Base-by-base conservation (phyloP, 2,888 invertebrate genomes). In the Metopia argyrocephala region DNA sequence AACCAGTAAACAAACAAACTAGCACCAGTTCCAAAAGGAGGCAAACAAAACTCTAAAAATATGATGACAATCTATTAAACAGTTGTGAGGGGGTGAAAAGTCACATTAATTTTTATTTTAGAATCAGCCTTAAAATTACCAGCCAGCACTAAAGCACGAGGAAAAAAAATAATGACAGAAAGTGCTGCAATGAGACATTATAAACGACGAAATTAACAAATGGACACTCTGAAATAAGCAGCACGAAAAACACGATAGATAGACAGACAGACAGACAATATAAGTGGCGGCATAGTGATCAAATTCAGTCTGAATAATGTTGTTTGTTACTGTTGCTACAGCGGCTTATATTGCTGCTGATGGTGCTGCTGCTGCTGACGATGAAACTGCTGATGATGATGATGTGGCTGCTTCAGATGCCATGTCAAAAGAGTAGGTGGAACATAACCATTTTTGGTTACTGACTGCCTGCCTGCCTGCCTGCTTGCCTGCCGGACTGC, bases 391-490 rank as follows among this genome's bases (percentile, higher is more conserved):
- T 48, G 48, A 48, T 48, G 48, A 48, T 78, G 83, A 79, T 71
- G 82, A 64, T 83, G 84, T 65, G 48, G 85, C 84, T 84, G 85
- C 83, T 79, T 84, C 86, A 82, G 87, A 85, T 86, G 87, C 86
- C 76, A 62, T 84, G 86, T 85, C 85, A 87, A 85, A 89, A 87
- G 87, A 87, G 87, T 88, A 89, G 89, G 89, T 89, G 89, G 89
- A 89, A 86, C 89, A 87, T 89, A 87, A 89, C 89, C 66, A 81
- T 81, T 75, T 88, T 89, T 89, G 89, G 87, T 89, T 87, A 89
- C 90, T 89, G 87, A 89, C 89, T 89, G 87, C 87, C 85, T 9
- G 31, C 25, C 54, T 25, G 52, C 9, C 31, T 86, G 83, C 82
- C 81, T 31, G 9, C 9, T 9, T 31, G 31, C 9, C 31, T 31